phyloP scores from a whole-genome alignment of 2,888 invertebrate genomes.

The Actias luna region DNA sequence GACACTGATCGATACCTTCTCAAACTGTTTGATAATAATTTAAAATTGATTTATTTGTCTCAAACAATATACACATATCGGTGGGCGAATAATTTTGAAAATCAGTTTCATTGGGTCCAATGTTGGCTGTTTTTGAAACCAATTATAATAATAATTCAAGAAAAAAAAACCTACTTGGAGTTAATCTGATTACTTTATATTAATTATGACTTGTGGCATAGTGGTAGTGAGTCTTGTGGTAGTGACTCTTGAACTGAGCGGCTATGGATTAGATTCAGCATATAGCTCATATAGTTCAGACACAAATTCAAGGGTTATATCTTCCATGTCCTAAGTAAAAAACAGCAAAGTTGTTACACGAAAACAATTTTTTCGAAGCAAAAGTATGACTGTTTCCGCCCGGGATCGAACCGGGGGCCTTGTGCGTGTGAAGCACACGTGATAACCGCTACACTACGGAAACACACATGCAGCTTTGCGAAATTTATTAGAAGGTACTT shows the following conservation, averaged over 20 bases:
- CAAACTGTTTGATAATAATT: not conserved
- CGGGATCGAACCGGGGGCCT: conserved; percentile 87
- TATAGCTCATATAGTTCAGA: no score
- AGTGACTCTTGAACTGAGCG: no score
- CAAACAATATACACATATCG: not conserved
- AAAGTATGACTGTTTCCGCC: conserved; percentile 79
- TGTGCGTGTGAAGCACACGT: conserved; percentile 91
- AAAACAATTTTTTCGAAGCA: not conserved
- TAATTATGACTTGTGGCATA: no score
- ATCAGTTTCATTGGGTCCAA: not conserved
- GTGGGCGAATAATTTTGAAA: not conserved
- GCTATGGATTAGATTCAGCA: no score
- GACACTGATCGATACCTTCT: conserved; percentile 42
- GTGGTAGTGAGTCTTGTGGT: no score
- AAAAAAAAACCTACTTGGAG: not conserved
- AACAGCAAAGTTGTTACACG: not conserved
- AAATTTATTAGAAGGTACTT: no score
- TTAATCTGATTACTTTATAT: not conserved
- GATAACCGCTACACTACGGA: conserved; percentile 90
- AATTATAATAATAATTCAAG: not conserved
- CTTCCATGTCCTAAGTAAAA: no score
- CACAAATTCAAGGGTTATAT: no score
- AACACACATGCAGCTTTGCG: conserved; percentile 49
- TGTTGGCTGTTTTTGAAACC: not conserved
- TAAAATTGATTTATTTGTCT: no score